Evolutionary conservation across 2,888 invertebrate species (phyloP).

Genomic region (Lydus trimaculatus): DNA sequence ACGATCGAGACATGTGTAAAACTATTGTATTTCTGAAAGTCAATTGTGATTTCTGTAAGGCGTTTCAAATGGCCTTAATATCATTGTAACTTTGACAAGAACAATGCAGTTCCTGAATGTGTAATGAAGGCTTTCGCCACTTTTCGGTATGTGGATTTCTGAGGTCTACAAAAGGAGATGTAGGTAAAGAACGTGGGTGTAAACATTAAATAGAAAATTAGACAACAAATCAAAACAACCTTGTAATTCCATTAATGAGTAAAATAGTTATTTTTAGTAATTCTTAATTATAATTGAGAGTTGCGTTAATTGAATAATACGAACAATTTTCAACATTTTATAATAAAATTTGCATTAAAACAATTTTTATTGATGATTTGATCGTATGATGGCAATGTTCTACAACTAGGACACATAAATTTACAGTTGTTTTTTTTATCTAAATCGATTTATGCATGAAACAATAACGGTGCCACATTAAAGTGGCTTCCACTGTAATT

Average conservation of each 20-base stretch:
- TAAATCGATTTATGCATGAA: not conserved
- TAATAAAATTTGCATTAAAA: not conserved
- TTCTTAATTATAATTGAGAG: conserved; percentile 1
- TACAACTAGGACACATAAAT: not conserved
- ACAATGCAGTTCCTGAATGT: too few species aligned
- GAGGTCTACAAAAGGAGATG: not conserved
- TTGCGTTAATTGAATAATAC: not conserved
- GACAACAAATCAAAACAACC: conserved; percentile 26
- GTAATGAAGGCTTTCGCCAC: too few species aligned
- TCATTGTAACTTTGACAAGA: too few species aligned
- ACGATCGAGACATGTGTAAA: too few species aligned
- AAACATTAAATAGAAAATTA: conserved; percentile 6
- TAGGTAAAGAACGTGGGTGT: conserved; percentile 1
- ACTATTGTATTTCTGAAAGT: too few species aligned
- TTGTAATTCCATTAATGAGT: conserved; percentile 11
- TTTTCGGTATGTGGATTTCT: not conserved
- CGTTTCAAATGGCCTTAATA: too few species aligned
- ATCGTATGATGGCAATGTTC: not conserved
- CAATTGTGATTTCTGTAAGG: too few species aligned
- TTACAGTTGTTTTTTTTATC: not conserved
- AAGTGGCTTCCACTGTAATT: not conserved
- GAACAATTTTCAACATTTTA: not conserved
- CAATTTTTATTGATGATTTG: not conserved
- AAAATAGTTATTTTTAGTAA: conserved; percentile 6
- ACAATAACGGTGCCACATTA: not conserved